phyloP scores from a whole-genome alignment of 1,140 invertebrate genomes.

The Triops cancriformis region DNA sequence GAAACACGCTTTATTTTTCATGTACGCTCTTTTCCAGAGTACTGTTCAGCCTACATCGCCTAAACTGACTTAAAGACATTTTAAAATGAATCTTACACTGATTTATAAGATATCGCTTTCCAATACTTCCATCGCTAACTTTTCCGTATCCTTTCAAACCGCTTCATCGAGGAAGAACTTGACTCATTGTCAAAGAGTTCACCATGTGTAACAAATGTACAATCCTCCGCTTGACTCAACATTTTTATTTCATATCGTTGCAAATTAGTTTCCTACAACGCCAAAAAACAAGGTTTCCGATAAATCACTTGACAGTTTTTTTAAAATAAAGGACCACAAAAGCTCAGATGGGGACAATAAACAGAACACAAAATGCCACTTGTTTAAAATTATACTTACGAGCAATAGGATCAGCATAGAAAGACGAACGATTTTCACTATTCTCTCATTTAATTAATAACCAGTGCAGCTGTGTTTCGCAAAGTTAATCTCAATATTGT shows the following conservation, averaged over 20 bases:
- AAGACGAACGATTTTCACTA: background rate
- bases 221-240: too few species aligned
- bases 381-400: background rate
- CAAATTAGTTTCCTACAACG: constrained; percentile 1
- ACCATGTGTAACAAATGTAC: too few species aligned
- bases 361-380: background rate
- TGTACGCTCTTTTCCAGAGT: too few species aligned
- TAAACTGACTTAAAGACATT: too few species aligned
- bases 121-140: too few species aligned
- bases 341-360: background rate
- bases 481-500: background rate
- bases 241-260: background rate
- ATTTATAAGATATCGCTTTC: too few species aligned
- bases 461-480: background rate
- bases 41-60: too few species aligned
- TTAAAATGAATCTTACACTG: too few species aligned
- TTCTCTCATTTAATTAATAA: background rate
- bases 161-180: too few species aligned
- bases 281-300: background rate
- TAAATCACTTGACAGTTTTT: background rate
- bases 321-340: background rate
- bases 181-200: too few species aligned
- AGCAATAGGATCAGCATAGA: background rate
- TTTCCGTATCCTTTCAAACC: too few species aligned
- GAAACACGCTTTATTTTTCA: too few species aligned